Conservation (phyloP, 2,888 invertebrate genomes). For the Dyspetes luteomarginatus region DNA sequence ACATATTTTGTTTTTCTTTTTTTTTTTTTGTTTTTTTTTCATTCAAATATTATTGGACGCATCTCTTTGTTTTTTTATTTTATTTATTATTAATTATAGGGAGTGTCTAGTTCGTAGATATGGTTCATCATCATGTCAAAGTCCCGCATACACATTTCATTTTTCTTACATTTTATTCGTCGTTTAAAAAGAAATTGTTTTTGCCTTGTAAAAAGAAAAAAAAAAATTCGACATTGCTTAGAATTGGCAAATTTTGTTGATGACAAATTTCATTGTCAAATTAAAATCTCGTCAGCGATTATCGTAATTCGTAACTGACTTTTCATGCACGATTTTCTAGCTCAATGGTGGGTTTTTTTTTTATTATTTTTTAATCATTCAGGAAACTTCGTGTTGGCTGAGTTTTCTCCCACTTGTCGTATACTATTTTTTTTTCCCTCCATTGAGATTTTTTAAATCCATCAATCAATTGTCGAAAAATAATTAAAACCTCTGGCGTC, state of each 20-base stretch:
- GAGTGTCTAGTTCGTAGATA: constrained; percentile 77
- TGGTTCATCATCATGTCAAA: constrained; percentile 73
- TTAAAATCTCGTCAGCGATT: constrained; percentile 2
- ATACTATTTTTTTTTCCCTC: constrained; percentile 1
- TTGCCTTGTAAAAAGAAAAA: constrained; percentile 50
- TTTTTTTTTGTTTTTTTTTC: constrained; percentile 66
- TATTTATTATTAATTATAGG: constrained; percentile 69
- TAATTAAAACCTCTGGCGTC: constrained; percentile 38
- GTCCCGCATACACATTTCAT: constrained; percentile 58
- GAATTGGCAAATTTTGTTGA: constrained; percentile 8
- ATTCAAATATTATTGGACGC: constrained; percentile 72
- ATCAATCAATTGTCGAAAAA: constrained; percentile 39
- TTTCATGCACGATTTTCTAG: neutral
- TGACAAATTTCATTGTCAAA: constrained; percentile 10
- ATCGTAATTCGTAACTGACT: constrained; percentile 15
- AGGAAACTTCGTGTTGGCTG: neutral
- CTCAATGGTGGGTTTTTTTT: constrained; percentile 14
- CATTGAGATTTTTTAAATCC: constrained; percentile 6
- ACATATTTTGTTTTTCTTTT: constrained; percentile 75
- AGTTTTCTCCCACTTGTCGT: constrained; percentile 8
- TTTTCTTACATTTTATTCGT: constrained; percentile 15
- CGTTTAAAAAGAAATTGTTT: constrained; percentile 50
- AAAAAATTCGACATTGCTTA: constrained; percentile 30
- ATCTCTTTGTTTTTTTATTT: constrained; percentile 71
- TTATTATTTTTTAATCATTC: neutral